These are phyloP conservation scores for Chironomus tepperi DNA, from an alignment of 1,140 invertebrate species.

Conservation along the genomic window DNA sequence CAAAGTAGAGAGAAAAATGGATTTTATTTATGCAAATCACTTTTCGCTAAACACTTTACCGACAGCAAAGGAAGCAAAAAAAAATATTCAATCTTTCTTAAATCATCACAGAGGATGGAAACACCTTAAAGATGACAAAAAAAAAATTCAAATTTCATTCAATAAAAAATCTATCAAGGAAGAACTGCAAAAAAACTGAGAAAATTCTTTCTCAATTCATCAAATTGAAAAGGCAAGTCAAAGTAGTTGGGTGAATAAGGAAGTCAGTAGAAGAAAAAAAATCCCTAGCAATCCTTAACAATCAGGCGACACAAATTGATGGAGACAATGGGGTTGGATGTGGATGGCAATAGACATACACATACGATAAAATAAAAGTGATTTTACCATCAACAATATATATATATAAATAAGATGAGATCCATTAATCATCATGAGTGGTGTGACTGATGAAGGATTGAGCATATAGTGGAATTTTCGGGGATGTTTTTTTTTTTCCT, in stretches of 20 bases:
- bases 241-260: background rate
- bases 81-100: background rate
- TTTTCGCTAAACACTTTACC: background rate
- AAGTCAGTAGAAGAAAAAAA: background rate
- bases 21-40: slow-evolving; percentile 2
- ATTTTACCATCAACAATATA: background rate
- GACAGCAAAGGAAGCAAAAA: background rate
- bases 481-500: slow-evolving; percentile 18
- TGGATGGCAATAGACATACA: background rate
- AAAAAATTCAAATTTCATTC: background rate
- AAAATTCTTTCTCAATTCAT: background rate
- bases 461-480: background rate
- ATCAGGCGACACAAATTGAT: slow-evolving; percentile 16
- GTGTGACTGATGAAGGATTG: slow-evolving; percentile 23
- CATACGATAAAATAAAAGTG: slow-evolving; percentile 9
- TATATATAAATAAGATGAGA: slow-evolving; percentile 4
- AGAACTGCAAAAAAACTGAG: too few species aligned
- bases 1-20: background rate
- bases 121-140: background rate
- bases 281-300: background rate
- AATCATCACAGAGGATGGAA: background rate
- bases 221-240: background rate
- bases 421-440: slow-evolving; percentile 17
- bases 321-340: slow-evolving; percentile 19
- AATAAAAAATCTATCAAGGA: background rate